Percentiles rank a stretch among this genome's conserved stretches.
phyloP scores from a whole-genome alignment of 2,888 invertebrate genomes.

The Aphelenchoides bicaudatus region DNA sequence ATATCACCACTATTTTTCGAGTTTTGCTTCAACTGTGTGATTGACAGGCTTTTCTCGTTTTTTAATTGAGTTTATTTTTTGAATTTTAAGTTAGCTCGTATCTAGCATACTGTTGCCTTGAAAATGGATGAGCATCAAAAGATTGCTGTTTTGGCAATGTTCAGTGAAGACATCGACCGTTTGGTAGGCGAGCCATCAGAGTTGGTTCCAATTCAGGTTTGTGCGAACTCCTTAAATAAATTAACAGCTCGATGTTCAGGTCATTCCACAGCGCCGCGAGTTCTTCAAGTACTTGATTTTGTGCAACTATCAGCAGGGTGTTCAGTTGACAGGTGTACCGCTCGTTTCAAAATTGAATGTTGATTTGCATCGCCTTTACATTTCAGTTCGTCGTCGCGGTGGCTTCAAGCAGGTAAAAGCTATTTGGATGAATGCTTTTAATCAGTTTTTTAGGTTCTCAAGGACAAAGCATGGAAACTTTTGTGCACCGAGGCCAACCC shows the following conservation, averaged over 20 bases:
- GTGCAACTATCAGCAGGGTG: constrained; percentile 89
- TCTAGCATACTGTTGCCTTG: too few species aligned
- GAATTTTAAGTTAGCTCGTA: too few species aligned
- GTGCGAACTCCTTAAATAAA: too few species aligned
- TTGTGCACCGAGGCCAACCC: constrained; percentile 77
- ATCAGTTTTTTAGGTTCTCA: constrained; percentile 98
- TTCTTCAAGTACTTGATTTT: constrained; percentile 90
- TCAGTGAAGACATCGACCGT: constrained; percentile 29
- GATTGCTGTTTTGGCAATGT: too few species aligned
- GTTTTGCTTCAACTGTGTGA: too few species aligned
- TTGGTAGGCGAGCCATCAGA: constrained; percentile 26
- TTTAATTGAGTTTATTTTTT: too few species aligned
- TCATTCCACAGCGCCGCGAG: constrained; percentile 84
- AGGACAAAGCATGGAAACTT: constrained; percentile 98
- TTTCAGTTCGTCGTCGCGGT: constrained; percentile 91
- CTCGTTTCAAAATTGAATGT: constrained; percentile 97
- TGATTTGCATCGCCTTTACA: constrained; percentile 93
- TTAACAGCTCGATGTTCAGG: too few species aligned
- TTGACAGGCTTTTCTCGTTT: too few species aligned
- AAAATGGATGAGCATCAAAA: too few species aligned
- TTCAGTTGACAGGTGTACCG: constrained; percentile 79
- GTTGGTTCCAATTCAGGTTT: constrained; percentile 22
- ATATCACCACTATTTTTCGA: too few species aligned
- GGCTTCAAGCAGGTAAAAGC: constrained; percentile 96
- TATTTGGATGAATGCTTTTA: too few species aligned